phyloP scores from a whole-genome alignment of 2,888 invertebrate species.

The Caenorhabditis angaria region DNA sequence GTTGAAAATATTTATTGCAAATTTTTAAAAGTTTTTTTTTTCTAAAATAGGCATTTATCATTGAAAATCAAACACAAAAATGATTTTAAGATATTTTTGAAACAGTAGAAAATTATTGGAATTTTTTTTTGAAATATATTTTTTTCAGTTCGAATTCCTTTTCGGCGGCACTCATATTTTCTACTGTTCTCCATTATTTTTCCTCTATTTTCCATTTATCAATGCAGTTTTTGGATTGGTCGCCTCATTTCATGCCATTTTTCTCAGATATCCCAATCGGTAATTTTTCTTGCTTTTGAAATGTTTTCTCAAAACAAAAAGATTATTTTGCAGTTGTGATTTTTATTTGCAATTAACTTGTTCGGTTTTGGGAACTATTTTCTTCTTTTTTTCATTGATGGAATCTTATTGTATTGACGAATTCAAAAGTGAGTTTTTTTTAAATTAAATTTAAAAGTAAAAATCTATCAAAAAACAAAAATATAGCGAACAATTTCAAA shows the following conservation, averaged over 20 bases:
- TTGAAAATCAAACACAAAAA: not conserved
- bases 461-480: too few relatives aligned
- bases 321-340: slow-evolving; percentile 46
- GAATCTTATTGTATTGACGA: slow-evolving; percentile 58
- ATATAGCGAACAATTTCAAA: too few relatives aligned
- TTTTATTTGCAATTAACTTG: slow-evolving; percentile 54
- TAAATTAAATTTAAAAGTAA: too few relatives aligned
- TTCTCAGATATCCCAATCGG: slow-evolving; percentile 61
- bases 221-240: slow-evolving; percentile 59
- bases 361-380: slow-evolving; percentile 45
- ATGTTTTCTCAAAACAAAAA: not conserved
- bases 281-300: slow-evolving; percentile 10
- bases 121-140: slow-evolving; percentile 2
- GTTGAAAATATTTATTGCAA: not conserved
- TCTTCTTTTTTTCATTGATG: slow-evolving; percentile 51
- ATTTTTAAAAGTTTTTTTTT: not conserved
- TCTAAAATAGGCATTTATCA: not conserved
- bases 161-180: slow-evolving; percentile 59
- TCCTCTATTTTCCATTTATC: slow-evolving; percentile 60
- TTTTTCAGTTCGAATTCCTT: slow-evolving; percentile 55
- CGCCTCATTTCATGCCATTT: slow-evolving; percentile 64
- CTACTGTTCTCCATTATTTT: slow-evolving; percentile 67
- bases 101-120: not conserved
- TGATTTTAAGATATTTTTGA: not conserved
- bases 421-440: slow-evolving; percentile 36